Evolutionary conservation across 2,797 vertebrate genomes (phyloP).

Genomic region (Chloroceryle inda): DNA sequence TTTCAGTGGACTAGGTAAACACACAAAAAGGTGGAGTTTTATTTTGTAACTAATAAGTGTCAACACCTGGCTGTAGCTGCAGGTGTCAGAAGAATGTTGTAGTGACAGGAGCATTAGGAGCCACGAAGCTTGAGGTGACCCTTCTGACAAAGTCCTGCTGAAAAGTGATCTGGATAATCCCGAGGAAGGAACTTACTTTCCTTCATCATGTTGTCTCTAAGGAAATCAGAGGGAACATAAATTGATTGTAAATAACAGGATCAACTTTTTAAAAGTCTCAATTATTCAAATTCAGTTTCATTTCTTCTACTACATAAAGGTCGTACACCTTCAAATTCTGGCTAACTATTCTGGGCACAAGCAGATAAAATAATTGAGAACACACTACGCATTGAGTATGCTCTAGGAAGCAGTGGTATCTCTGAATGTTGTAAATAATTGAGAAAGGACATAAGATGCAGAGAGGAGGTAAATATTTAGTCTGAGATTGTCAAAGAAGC

Average conservation of each 20-base stretch:
- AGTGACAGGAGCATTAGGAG: neutral
- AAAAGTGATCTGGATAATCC: neutral
- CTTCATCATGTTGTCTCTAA: neutral
- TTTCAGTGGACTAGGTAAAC: neutral
- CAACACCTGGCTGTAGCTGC: neutral
- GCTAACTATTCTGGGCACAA: neutral
- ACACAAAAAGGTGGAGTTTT: neutral
- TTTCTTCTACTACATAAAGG: neutral
- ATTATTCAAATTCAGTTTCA: conserved; percentile 13
- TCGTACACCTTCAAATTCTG: neutral
- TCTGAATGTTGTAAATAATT: conserved; percentile 41
- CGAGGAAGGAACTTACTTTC: neutral
- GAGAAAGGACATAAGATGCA: conserved; percentile 28
- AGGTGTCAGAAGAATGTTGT: neutral
- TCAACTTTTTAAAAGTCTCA: neutral
- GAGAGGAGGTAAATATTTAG: conserved; percentile 54
- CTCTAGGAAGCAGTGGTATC: conserved; percentile 10
- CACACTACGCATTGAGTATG: neutral
- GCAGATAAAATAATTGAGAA: conserved; percentile 1
- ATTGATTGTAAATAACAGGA: neutral
- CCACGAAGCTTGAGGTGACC: neutral
- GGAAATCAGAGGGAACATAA: neutral
- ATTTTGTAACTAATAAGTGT: neutral
- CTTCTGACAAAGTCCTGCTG: neutral
- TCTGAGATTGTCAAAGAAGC: conserved; percentile 32